These are phyloP conservation scores for Platyrinchus mystaceus DNA, from an alignment of 2,797 vertebrate genomes.

Conservation along the genomic window DNA sequence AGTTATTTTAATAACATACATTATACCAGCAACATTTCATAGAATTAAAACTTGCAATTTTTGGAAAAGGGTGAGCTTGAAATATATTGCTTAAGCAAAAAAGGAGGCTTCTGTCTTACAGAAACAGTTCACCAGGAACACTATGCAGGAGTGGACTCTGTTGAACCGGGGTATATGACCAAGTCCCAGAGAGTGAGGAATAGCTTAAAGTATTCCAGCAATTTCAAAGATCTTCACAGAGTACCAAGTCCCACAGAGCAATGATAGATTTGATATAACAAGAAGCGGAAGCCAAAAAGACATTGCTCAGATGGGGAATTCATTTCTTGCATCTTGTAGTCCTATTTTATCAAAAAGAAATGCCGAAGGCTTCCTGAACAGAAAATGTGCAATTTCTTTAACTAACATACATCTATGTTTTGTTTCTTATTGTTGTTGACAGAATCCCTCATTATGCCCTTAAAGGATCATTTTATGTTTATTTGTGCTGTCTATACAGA, in stretches of 20 bases:
- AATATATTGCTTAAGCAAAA: neutral
- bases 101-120: neutral
- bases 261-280: neutral
- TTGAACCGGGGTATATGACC: neutral
- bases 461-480: conserved; percentile 61
- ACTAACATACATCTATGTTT: neutral
- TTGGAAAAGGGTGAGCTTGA: neutral
- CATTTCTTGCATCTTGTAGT: conserved; percentile 7
- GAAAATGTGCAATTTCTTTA: conserved; percentile 29
- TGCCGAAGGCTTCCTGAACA: neutral
- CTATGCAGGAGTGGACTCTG: neutral
- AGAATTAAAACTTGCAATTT: conserved; percentile 29
- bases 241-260: neutral
- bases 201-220: neutral
- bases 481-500: conserved; percentile 53
- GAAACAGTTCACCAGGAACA: neutral
- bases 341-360: neutral
- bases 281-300: neutral
- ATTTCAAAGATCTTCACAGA: conserved; percentile 16
- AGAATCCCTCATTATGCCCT: conserved; percentile 54
- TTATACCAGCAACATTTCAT: neutral
- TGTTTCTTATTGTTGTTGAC: conserved; percentile 46
- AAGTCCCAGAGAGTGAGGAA: neutral
- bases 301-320: neutral
- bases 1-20: conserved; percentile 17